Percentiles rank a stretch among this genome's conserved stretches.
phyloP scores from a whole-genome alignment of 2,113 vertebrate genomes.

The Oncorhynchus nerka region DNA sequence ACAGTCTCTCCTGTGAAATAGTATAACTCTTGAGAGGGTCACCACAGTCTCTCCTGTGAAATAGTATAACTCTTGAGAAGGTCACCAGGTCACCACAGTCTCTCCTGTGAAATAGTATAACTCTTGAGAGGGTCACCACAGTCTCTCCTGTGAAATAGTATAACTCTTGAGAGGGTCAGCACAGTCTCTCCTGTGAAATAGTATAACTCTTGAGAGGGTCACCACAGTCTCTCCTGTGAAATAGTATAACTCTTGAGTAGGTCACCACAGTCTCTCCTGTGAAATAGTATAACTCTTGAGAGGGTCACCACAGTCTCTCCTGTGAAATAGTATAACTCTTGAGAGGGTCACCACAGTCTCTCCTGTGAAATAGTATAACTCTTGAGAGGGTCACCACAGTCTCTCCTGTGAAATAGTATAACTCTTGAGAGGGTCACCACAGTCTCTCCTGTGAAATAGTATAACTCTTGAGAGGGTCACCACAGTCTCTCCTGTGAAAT shows the following conservation, averaged over 20 bases:
- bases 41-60: background rate
- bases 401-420: background rate
- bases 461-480: slow-evolving; percentile 13
- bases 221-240: background rate
- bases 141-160: background rate
- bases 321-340: background rate
- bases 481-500: slow-evolving; percentile 37
- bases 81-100: slow-evolving; percentile 20
- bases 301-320: slow-evolving; percentile 11
- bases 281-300: background rate
- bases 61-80: background rate
- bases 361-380: background rate
- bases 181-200: background rate
- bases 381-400: slow-evolving; percentile 13
- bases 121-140: slow-evolving; percentile 15
- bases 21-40: slow-evolving; percentile 12
- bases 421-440: slow-evolving; percentile 15
- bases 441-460: background rate
- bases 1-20: background rate
- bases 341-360: slow-evolving; percentile 11
- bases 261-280: slow-evolving; percentile 10
- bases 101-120: background rate
- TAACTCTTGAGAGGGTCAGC: slow-evolving; percentile 15
- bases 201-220: slow-evolving; percentile 12
- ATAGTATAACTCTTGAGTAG: background rate